These are phyloP conservation scores for Schizotus pectinicornis DNA, from an alignment of 2,888 invertebrate species.

Conservation along the genomic window DNA sequence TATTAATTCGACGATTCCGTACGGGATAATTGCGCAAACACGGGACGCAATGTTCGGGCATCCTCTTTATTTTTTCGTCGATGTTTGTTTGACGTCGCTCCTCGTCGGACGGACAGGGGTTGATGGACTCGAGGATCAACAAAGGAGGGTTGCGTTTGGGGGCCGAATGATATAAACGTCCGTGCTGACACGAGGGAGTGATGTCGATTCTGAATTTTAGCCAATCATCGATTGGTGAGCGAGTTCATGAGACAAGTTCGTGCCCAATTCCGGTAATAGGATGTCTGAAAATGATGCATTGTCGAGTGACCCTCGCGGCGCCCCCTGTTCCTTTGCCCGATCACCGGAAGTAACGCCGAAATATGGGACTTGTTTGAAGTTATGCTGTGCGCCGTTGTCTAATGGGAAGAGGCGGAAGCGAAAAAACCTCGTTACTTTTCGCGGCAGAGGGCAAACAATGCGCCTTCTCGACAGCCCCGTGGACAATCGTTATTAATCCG, in stretches of 20 bases:
- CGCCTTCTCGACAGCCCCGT: no score
- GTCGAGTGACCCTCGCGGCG: conserved; percentile 48
- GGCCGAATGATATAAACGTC: conserved; percentile 15
- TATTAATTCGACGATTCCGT: conserved; percentile 16
- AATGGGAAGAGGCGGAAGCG: conserved; percentile 31
- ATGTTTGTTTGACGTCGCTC: conserved; percentile 3
- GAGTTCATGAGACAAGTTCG: conserved; percentile 44
- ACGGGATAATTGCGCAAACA: conserved; percentile 1
- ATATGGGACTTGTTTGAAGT: conserved; percentile 40
- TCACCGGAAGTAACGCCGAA: conserved; percentile 47
- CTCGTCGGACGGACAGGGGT: conserved; percentile 6
- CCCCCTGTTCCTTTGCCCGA: conserved; percentile 39
- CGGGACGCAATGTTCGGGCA: not conserved
- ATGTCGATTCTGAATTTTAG: conserved; percentile 26
- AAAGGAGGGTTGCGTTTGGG: conserved; percentile 8
- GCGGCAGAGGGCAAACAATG: not conserved
- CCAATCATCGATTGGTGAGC: conserved; percentile 46
- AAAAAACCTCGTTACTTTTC: conserved; percentile 36
- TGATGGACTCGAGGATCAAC: conserved; percentile 10
- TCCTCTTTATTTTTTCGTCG: not conserved
- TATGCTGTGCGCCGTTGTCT: not conserved
- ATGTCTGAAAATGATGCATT: conserved; percentile 57
- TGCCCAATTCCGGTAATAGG: conserved; percentile 55
- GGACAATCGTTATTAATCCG: no score
- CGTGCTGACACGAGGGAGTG: conserved; percentile 22